Conservation (phyloP, 2,113 vertebrate species). For the Microcebus jonahi region DNA sequence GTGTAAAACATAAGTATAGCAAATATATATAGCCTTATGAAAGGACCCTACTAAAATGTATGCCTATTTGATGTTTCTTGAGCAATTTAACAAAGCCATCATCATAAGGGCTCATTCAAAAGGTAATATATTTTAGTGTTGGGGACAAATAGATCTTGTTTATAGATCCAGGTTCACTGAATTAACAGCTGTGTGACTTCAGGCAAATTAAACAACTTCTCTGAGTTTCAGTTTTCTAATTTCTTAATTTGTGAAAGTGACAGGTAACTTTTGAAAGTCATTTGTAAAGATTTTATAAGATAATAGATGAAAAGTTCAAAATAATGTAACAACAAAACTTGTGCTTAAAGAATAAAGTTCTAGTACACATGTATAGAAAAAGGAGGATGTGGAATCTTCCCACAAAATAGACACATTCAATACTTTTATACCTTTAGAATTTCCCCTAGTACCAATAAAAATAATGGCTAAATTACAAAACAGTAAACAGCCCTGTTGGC, state of each 20-base stretch:
- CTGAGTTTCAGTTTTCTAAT: background rate
- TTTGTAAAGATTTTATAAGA: background rate
- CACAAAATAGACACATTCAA: background rate
- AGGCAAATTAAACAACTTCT: background rate
- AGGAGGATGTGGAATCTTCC: background rate
- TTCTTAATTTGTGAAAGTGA: background rate
- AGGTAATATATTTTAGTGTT: background rate
- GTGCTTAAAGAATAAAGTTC: background rate
- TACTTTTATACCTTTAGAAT: background rate
- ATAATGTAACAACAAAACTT: background rate
- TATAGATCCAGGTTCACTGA: background rate
- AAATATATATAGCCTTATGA: background rate
- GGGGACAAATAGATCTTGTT: background rate
- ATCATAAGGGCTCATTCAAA: background rate
- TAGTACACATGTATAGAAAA: background rate
- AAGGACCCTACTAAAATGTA: background rate
- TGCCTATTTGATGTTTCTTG: background rate
- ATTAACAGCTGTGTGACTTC: background rate
- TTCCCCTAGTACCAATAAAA: background rate
- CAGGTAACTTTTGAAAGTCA: background rate
- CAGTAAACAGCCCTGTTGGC: too few species aligned
- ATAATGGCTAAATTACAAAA: background rate
- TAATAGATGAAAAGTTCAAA: rapidly evolving
- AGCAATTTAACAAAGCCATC: background rate
- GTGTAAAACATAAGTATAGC: rapidly evolving